Evolutionary conservation across 1,140 invertebrate genomes (phyloP).

Genomic region (Acromyrmex echinatior): DNA sequence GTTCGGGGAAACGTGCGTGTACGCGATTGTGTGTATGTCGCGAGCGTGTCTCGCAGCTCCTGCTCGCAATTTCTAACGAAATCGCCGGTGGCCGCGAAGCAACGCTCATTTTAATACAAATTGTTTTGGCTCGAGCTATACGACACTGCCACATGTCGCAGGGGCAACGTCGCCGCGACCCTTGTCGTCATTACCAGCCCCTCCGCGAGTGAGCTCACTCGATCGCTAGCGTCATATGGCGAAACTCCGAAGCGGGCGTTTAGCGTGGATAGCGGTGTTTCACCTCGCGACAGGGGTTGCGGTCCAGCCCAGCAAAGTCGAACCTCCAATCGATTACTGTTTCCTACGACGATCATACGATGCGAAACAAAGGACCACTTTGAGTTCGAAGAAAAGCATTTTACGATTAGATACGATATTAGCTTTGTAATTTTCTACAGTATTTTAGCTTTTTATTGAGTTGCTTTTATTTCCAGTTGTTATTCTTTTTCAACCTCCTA

Average conservation of each 20-base stretch:
- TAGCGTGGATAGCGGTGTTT: constrained; percentile 27
- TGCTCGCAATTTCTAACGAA: constrained; percentile 60
- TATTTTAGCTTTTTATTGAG: neutral
- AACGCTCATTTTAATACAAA: constrained; percentile 82
- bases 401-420: constrained; percentile 19
- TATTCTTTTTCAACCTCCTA: neutral
- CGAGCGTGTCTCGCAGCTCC: constrained; percentile 13
- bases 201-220: constrained; percentile 64
- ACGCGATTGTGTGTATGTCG: constrained; percentile 16
- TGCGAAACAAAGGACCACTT: constrained; percentile 21
- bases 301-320: constrained; percentile 43
- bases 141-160: constrained; percentile 77
- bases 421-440: neutral
- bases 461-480: neutral
- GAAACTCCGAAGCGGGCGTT: constrained; percentile 55
- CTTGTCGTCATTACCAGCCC: constrained; percentile 75
- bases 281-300: constrained; percentile 29
- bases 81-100: constrained; percentile 58
- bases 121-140: constrained; percentile 73
- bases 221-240: constrained; percentile 76
- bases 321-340: constrained; percentile 46
- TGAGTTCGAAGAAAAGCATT: neutral
- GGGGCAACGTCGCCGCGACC: constrained; percentile 62
- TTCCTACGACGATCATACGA: constrained; percentile 23
- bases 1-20: constrained; percentile 7